Percentiles rank a stretch among this genome's conserved stretches.
Evolutionary conservation across 2,888 invertebrate species (phyloP).

Genomic region (Andrena chrysosceles): DNA sequence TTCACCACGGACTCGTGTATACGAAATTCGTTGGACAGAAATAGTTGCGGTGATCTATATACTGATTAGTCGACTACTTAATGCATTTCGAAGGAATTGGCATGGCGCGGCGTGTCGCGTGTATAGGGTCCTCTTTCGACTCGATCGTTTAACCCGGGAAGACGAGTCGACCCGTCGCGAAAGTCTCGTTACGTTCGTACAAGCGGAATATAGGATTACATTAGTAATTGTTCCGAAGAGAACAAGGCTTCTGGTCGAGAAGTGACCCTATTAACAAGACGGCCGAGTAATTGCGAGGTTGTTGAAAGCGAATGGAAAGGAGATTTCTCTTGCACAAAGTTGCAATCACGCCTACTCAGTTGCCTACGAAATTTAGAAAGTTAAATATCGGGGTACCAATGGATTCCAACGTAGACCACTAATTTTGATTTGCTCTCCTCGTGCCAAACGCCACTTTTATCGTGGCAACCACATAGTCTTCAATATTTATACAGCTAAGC

Average conservation of each 20-base stretch:
- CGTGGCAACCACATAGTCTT: not conserved
- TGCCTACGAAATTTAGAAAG: not conserved
- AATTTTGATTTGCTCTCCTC: not conserved
- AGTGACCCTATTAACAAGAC: not conserved
- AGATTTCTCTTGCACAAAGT: not conserved
- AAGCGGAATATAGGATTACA: too few relatives aligned
- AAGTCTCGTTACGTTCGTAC: not conserved
- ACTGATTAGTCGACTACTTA: conserved; percentile 60
- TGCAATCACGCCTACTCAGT: not conserved
- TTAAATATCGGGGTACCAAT: not conserved
- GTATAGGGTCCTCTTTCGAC: not conserved
- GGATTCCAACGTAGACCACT: not conserved
- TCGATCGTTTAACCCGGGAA: not conserved
- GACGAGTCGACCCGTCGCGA: not conserved
- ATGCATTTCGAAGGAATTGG: conserved; percentile 53
- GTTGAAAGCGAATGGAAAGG: conserved; percentile 7
- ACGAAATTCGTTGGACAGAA: conserved; percentile 1
- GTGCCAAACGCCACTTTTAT: not conserved
- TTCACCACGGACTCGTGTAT: not conserved
- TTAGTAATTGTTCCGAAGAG: too few relatives aligned
- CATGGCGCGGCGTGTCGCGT: not conserved
- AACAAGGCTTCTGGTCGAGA: too few relatives aligned
- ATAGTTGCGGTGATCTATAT: conserved; percentile 27
- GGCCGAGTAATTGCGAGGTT: not conserved
- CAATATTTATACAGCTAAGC: conserved; percentile 4